Evolutionary conservation across 2,113 vertebrate genomes (phyloP).

Genomic region (Bos indicus): DNA sequence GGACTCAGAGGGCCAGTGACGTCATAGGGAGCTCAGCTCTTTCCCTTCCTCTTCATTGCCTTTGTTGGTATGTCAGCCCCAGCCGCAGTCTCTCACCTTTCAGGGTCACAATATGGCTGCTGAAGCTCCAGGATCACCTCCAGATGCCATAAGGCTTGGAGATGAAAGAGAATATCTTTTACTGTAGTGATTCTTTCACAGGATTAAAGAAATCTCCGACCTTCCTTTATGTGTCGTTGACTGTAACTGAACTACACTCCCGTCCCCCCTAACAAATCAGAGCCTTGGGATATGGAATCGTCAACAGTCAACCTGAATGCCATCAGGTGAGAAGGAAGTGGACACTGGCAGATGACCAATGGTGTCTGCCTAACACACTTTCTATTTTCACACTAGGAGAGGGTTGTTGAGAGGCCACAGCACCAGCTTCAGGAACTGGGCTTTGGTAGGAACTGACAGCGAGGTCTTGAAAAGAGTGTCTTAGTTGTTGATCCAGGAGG

Average conservation of each 20-base stretch:
- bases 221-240: background rate
- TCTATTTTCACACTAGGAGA: too few species aligned
- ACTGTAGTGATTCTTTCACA: background rate
- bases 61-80: background rate
- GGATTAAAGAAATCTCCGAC: background rate
- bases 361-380: background rate
- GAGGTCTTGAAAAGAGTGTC: background rate
- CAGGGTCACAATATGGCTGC: background rate
- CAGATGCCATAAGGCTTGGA: background rate
- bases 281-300: background rate
- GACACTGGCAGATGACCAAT: background rate
- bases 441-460: background rate
- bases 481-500: slow-evolving; percentile 15
- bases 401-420: background rate
- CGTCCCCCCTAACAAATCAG: background rate
- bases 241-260: background rate
- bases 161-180: background rate
- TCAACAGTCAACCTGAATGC: background rate
- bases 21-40: background rate
- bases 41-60: background rate
- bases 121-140: background rate
- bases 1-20: background rate
- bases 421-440: background rate
- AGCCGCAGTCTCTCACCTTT: background rate
- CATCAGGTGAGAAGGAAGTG: background rate